These are phyloP conservation scores for Silurus asotus DNA, from an alignment of 2,113 vertebrate genomes.

Conservation along the genomic window DNA sequence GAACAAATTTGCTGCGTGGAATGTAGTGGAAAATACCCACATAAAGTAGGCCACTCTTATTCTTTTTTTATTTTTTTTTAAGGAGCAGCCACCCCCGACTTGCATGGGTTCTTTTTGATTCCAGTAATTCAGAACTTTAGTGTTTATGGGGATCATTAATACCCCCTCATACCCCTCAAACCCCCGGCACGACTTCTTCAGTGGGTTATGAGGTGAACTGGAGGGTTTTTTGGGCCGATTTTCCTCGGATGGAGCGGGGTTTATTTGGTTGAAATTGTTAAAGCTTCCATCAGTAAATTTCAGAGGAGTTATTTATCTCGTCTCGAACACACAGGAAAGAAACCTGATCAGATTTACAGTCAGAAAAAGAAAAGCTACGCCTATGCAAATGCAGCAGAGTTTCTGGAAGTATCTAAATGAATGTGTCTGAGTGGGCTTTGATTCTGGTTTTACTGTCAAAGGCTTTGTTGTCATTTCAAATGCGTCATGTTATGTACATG, in stretches of 20 bases:
- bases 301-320: too few species aligned
- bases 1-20: conserved; percentile 31
- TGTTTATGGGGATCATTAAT: neutral
- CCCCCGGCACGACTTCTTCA: neutral
- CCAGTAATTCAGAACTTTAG: neutral
- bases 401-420: conserved; percentile 36
- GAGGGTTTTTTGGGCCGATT: neutral
- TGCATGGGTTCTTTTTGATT: neutral
- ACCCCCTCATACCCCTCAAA: neutral
- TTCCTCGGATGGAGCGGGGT: neutral
- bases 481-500: conserved; percentile 1
- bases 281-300: neutral
- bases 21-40: conserved; percentile 40
- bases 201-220: neutral
- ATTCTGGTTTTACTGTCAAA: conserved; percentile 32
- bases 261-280: neutral
- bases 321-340: neutral
- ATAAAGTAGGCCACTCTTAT: conserved; percentile 19
- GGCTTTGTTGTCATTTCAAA: conserved; percentile 40
- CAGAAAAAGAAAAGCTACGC: conserved; percentile 15
- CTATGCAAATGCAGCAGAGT: neutral
- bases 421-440: conserved; percentile 38
- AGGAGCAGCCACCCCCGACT: neutral
- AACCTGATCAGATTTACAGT: conserved; percentile 17
- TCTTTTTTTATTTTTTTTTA: neutral